phyloP scores from a whole-genome alignment of 1,140 invertebrate genomes.

The Cephus cinctus region DNA sequence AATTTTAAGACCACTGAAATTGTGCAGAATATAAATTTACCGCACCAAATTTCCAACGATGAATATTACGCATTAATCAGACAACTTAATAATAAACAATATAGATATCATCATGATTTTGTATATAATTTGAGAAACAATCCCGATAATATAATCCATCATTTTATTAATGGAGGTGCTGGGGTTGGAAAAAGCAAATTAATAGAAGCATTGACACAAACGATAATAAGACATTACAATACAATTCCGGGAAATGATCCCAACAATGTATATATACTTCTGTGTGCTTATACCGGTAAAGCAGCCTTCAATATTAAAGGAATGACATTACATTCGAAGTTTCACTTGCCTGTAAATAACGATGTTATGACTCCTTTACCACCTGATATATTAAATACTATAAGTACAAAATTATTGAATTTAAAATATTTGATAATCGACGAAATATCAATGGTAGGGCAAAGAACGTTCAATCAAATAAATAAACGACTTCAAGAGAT shows the following conservation, averaged over 20 bases:
- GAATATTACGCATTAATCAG: conserved; percentile 8
- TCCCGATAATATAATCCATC: background rate
- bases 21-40: too few relatives aligned
- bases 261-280: conserved; percentile 15
- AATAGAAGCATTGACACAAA: conserved; percentile 4
- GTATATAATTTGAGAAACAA: conserved; percentile 11
- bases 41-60: background rate
- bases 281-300: conserved; percentile 33
- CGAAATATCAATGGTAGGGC: conserved; percentile 17
- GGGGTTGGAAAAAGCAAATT: conserved; percentile 22
- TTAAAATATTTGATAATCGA: conserved; percentile 19
- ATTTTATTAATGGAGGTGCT: conserved; percentile 12
- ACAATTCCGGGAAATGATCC: background rate
- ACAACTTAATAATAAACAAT: conserved; percentile 12
- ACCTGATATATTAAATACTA: conserved; percentile 8
- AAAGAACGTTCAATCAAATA: conserved; percentile 7
- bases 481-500: conserved; percentile 14
- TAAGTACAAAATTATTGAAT: conserved; percentile 10
- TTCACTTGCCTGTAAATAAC: conserved; percentile 24
- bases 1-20: conserved; percentile 6
- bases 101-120: conserved; percentile 7
- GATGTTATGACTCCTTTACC: background rate
- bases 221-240: background rate
- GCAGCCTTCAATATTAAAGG: conserved; percentile 34
- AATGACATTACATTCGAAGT: conserved; percentile 30